Evolutionary conservation across 2,113 vertebrate species (phyloP), one percentile per base, ranked within the genome.

Genomic region (Rhinolophus ferrumequinum): DNA sequence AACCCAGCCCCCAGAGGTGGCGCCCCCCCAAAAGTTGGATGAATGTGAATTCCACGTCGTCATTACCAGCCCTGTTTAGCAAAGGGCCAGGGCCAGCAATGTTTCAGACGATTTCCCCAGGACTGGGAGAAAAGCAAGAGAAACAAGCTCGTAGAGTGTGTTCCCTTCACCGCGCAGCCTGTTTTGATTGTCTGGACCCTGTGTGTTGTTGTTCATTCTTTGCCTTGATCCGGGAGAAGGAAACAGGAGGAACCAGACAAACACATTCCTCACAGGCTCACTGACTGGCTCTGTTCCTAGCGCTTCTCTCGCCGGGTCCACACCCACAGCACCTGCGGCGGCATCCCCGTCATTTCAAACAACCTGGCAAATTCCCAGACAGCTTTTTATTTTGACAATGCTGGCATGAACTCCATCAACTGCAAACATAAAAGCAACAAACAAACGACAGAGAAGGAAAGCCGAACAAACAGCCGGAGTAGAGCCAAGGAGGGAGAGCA

Each of bases 381-480:
- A 2, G 24, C 21, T 24, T 56, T 85, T 76, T 54, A 21, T 16
- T 56, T 28, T 8, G 24, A 82, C 28, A 28, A 21, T 3, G 3
- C 58, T 26, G 69, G 21, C 33, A 92, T 30, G 70, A 89, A 66
- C 76, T 56, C 88, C 90, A n/a, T 5, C 88, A 60, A 50, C 88
- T 41, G 11, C 58, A 87, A 16, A 94, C 84, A 84, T 12, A 47
- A 84, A 86, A 64, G 47, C 70, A 22, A n/a, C 69, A 13, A 60
- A 62, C 52, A n/a, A 56, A 54, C 54, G 15, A 26, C 15, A 11
- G 22, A 6, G 83, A 66, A 83, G 30, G 14, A 56, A 28, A 41
- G 8, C 47, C 1, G 33, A 70, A 70, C 11, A 22, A 58, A 38
- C 24, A 33, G 58, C 28, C 13, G 33, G 69, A 69, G 84, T 72